Evolutionary conservation across 2,888 invertebrate genomes (phyloP).

Genomic region (Diplazon laetatorius): DNA sequence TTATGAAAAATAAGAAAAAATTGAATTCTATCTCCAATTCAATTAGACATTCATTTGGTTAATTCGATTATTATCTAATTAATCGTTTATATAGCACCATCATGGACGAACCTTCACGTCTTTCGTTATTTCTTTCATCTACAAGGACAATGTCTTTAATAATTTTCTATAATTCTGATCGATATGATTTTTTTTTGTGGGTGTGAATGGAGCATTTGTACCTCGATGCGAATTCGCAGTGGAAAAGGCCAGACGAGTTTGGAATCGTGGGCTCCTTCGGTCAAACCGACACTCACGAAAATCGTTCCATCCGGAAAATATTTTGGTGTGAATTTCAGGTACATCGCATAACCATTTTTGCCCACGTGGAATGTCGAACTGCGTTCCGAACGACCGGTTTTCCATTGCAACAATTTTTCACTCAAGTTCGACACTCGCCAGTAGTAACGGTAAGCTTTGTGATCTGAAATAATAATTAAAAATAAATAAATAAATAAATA

Average conservation of each 20-base stretch:
- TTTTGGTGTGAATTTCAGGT: conserved; percentile 80
- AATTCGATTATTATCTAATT: too few species aligned
- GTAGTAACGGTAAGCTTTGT: conserved; percentile 78
- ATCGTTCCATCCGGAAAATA: conserved; percentile 77
- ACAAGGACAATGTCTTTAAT: too few species aligned
- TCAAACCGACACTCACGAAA: conserved; percentile 80
- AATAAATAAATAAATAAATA: neutral
- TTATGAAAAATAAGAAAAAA: too few species aligned
- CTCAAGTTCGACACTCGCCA: conserved; percentile 79
- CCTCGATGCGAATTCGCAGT: conserved; percentile 78
- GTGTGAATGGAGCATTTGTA: conserved; percentile 55
- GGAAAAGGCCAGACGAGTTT: conserved; percentile 81
- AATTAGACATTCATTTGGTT: too few species aligned
- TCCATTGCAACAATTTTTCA: conserved; percentile 80
- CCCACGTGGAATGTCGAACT: conserved; percentile 80
- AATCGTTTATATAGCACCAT: too few species aligned
- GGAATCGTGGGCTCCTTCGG: conserved; percentile 78
- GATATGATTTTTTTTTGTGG: too few species aligned
- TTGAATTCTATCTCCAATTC: too few species aligned
- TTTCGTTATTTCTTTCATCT: too few species aligned
- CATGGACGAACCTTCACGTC: too few species aligned
- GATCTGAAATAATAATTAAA: conserved; percentile 54
- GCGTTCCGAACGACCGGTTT: conserved; percentile 77
- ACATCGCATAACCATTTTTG: conserved; percentile 80
- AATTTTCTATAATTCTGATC: too few species aligned